These are phyloP conservation scores for Aulostomus chinensis DNA, from an alignment of 2,797 vertebrate genomes.

Conservation along the genomic window DNA sequence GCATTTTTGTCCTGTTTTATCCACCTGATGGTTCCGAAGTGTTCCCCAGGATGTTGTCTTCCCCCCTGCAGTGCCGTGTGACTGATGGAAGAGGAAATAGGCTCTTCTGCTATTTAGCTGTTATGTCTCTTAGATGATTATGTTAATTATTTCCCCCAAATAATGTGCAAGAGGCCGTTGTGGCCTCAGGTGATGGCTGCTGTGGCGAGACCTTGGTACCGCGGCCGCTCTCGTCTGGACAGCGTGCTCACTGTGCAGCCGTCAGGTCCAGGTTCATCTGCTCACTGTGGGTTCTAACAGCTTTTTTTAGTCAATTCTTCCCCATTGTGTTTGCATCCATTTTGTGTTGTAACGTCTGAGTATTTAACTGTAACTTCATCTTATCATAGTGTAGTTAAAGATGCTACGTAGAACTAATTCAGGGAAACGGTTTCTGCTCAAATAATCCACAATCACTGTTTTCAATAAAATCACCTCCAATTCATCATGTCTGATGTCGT, in stretches of 20 bases:
- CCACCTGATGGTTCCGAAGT: too few relatives aligned
- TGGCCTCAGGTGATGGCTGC: too few relatives aligned
- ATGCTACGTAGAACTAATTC: constrained; percentile 74
- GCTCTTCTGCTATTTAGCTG: too few relatives aligned
- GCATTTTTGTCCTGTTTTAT: too few relatives aligned
- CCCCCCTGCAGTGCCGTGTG: too few relatives aligned
- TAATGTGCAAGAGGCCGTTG: neutral
- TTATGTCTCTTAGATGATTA: too few relatives aligned
- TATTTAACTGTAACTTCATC: constrained; percentile 71
- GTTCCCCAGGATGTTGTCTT: too few relatives aligned
- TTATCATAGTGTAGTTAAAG: constrained; percentile 65
- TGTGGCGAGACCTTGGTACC: too few relatives aligned
- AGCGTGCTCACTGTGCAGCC: too few relatives aligned
- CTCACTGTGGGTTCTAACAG: constrained; percentile 32
- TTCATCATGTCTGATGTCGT: neutral
- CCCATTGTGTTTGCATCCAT: constrained; percentile 58
- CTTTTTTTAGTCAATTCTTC: constrained; percentile 27
- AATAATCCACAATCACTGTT: constrained; percentile 71
- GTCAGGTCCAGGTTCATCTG: constrained; percentile 10
- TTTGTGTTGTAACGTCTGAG: constrained; percentile 69
- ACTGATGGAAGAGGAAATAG: too few relatives aligned
- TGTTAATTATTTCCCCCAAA: neutral
- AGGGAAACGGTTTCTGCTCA: constrained; percentile 70
- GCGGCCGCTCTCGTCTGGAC: too few relatives aligned
- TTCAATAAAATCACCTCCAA: constrained; percentile 72